Evolutionary conservation across 2,797 vertebrate genomes (phyloP).

Genomic region (Peromyscus nudipes): DNA sequence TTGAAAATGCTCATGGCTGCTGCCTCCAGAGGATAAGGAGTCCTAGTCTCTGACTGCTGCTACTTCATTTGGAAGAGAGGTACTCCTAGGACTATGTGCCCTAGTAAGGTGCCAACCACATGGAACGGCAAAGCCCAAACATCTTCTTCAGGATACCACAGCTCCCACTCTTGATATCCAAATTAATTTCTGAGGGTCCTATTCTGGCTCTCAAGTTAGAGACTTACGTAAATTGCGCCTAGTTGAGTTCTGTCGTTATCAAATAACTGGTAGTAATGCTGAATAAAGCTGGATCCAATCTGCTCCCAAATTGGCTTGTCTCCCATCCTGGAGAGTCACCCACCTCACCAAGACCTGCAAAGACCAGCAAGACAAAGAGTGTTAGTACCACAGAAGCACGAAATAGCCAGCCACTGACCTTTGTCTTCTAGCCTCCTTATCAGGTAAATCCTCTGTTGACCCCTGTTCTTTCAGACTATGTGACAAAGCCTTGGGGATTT

Average conservation of each 20-base stretch:
- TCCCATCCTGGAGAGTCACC: slow-evolving; percentile 95
- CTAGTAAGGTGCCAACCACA: background rate
- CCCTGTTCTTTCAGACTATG: background rate
- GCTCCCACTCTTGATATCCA: background rate
- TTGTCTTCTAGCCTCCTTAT: background rate
- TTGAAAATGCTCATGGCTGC: background rate
- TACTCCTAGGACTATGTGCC: background rate
- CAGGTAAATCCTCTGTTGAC: slow-evolving; percentile 37
- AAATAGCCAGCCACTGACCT: background rate
- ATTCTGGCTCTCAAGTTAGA: background rate
- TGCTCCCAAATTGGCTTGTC: slow-evolving; percentile 99
- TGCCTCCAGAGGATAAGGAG: slow-evolving; percentile 32
- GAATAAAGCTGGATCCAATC: slow-evolving; percentile 99
- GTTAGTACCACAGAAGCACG: slow-evolving; percentile 30
- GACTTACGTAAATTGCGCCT: slow-evolving; percentile 98
- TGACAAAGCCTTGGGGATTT: slow-evolving; percentile 5
- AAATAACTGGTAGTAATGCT: slow-evolving; percentile 98
- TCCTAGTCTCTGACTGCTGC: background rate
- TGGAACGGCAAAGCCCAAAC: slow-evolving; percentile 29
- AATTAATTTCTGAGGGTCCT: background rate
- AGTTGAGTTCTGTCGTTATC: slow-evolving; percentile 96
- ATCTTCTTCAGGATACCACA: background rate
- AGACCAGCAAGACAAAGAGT: slow-evolving; percentile 66
- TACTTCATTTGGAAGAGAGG: background rate
- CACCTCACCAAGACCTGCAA: slow-evolving; percentile 91